Conservation (phyloP, 2,113 vertebrate genomes). For the Mesembrinibis cayennensis region DNA sequence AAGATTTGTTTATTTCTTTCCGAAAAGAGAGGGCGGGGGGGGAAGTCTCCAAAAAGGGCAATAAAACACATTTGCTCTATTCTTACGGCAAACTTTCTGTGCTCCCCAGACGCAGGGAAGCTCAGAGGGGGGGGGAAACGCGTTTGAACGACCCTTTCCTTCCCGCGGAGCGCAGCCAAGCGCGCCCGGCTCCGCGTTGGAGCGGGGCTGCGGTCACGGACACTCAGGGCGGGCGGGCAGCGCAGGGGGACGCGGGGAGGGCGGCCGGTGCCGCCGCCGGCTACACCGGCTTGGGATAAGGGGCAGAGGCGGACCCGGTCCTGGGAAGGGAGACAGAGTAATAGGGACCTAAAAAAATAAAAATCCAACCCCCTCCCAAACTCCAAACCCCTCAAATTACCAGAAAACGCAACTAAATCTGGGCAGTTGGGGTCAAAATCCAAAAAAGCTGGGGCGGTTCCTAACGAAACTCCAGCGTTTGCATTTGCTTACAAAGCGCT, state of each 20-base stretch:
- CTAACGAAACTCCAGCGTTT: neutral
- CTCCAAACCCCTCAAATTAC: neutral
- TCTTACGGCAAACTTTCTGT: neutral
- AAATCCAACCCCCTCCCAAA: no score
- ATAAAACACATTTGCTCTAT: neutral
- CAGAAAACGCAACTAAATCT: neutral
- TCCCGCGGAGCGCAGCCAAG: neutral
- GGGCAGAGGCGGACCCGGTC: accelerated
- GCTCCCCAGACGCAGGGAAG: neutral
- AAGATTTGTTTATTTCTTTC: neutral
- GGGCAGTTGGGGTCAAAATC: neutral
- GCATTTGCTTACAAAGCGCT: neutral
- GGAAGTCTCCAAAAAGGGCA: neutral
- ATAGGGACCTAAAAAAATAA: neutral
- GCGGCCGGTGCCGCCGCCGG: accelerated
- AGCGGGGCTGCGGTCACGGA: neutral
- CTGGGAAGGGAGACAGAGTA: neutral
- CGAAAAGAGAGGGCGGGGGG: no score
- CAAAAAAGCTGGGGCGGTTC: neutral
- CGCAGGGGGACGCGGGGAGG: no score
- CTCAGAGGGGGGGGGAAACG: accelerated
- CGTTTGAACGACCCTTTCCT: accelerated
- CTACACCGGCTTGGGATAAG: neutral
- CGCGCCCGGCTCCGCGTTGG: neutral
- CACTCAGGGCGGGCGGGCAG: no score